Conservation (phyloP, 1,140 invertebrate species). For the Aphelinus certus region DNA sequence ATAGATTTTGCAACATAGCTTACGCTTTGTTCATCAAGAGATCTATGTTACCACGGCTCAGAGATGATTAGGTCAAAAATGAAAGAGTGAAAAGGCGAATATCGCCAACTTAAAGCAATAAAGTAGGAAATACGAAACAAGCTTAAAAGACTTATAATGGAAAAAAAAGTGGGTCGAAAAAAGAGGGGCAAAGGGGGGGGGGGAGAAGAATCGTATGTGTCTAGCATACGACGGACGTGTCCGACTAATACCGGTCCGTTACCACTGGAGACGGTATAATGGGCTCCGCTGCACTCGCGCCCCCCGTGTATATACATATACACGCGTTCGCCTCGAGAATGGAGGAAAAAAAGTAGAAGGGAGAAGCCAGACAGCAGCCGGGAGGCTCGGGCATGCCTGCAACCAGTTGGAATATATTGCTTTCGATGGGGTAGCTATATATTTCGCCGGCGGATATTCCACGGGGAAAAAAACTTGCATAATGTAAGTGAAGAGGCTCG, state of each 20-base stretch:
- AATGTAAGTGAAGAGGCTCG: neutral
- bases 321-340: neutral
- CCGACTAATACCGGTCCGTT: constrained; percentile 14
- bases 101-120: constrained; percentile 1
- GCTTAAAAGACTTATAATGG: constrained; percentile 6
- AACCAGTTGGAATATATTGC: constrained; percentile 18
- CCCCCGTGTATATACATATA: neutral
- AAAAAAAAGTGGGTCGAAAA: neutral
- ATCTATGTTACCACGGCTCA: too few species aligned
- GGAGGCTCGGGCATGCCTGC: neutral
- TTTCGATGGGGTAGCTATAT: constrained; percentile 3
- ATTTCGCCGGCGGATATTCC: neutral
- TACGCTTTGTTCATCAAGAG: too few species aligned
- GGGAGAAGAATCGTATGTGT: constrained; percentile 19
- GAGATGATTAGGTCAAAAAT: too few species aligned
- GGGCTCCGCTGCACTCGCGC: neutral
- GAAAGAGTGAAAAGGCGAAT: too few species aligned
- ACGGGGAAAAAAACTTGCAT: neutral
- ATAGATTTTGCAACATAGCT: too few species aligned
- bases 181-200: neutral
- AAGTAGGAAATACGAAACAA: neutral
- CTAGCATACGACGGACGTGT: constrained; percentile 16
- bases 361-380: neutral
- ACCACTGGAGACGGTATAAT: constrained; percentile 10
- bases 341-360: neutral